Evolutionary conservation across 2,888 invertebrate species (phyloP), one percentile per base, ranked within the genome.

Genomic region (Amblyjoppa fuscipennis): DNA sequence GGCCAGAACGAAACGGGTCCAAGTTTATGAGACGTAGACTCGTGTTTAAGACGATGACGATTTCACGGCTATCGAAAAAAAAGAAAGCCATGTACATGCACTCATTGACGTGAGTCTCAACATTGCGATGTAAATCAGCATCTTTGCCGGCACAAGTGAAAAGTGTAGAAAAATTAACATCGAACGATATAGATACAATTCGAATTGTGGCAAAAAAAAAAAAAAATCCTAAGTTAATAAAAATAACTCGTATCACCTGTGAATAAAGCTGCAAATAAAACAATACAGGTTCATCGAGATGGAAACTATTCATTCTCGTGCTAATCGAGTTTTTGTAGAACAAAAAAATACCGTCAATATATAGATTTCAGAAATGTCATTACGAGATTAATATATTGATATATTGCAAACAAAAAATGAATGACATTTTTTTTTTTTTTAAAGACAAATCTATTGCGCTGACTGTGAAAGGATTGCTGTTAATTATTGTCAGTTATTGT

Each of bases 1-100:
- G 71, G 13, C 13, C 34, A n/a, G 68, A 53, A 20, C 38, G 20
- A 31, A 77, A 45, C 28, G n/a, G 61, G n/a, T 45, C 28, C 41
- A 41, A 69, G 56, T 59, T 34, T 66, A 66, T 38, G 56, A 38
- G 68, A 77, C 41, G 38, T 41, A 45, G 59, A 69, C 68, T 41
- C 31, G 69, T 77, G 68, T 69, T 69, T 25, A 59, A 11, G 38
- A 13, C 25, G 6, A 56, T 41, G 68, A 51, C 20, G n/a, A 25
- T 56, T 61, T n/a, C 7, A 28, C 11, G 51, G 16, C n/a, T 31
- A 68, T 25, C 53, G 53, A 56, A 69, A 76, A 34, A 34, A 59
- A 13, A 11, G 20, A 59, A 13, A 28, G 0, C 28, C 45, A 16
- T 20, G 41, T 41, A 69, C 53, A 38, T 16, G 38, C 38, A 11